Evolutionary conservation across 1,140 invertebrate genomes (phyloP), one percentile per base, ranked within the genome.

Genomic region (Steinernema feltiae): DNA sequence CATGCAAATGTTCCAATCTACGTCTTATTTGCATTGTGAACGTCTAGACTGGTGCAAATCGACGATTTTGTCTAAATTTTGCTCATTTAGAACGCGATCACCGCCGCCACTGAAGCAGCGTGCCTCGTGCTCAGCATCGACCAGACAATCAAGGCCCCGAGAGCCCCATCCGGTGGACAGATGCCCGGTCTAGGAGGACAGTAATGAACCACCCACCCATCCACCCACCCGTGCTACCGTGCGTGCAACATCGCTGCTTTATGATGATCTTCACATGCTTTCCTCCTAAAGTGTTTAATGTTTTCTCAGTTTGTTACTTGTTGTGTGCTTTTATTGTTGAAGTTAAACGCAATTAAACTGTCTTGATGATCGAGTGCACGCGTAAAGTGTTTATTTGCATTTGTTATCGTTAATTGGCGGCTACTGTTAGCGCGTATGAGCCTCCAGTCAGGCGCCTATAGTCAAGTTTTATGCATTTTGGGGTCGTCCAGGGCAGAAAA

Each of bases 81-180:
- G 17, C 29, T 27, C 21, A 18, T 82, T 69, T 69, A 86, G 32
- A 99, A 99, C 87, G 96, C 97, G 0, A 88, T 99, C 46, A 95
- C 92, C 17, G 94, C 97, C 35, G 97, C 97, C 1, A 91, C 92
- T 63, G 97, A 99, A 89, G 97, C 97, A 1, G 92, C 95, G 29
- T 96, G 94, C 87, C 90, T 97, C 32, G 94, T 99, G 82, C 89
- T 99, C 0, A 98, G 95, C 0, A 93, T 99, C 0, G 97, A 99
- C 86, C 95, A 99, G 87, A 99, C 96, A 0, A 95, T 99, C 71
- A 85, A 86, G 76, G 82, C 83, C 75, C 82, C 73, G 21, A 76
- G 76, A 32, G 69, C 75, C 17, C 81, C 78, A 41, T 82, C 81
- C 30, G 83, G 77, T 27, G 77, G 77, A 69, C 32, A 84, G 48